These are phyloP conservation scores for Halichoerus grypus DNA, from an alignment of 2,113 vertebrate species.

Conservation along the genomic window DNA sequence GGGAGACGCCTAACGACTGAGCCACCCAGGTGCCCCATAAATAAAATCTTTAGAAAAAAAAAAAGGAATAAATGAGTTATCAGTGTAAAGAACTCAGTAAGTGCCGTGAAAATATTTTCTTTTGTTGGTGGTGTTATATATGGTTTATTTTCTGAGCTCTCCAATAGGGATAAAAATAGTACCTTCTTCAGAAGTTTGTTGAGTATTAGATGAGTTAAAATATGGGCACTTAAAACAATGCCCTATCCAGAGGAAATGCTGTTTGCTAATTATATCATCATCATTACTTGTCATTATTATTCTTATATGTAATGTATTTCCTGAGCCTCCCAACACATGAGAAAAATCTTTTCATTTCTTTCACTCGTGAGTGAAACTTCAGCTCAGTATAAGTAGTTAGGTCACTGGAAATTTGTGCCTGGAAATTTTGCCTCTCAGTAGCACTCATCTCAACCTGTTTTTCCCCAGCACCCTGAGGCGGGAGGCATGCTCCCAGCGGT, in stretches of 20 bases:
- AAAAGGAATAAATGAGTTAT: background rate
- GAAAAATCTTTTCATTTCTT: background rate
- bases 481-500: background rate
- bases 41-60: background rate
- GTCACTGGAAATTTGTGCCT: background rate
- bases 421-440: background rate
- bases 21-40: too few species aligned
- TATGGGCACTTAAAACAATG: background rate
- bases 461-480: background rate
- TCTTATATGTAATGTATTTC: background rate
- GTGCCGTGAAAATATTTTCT: background rate
- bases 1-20: too few species aligned
- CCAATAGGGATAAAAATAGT: background rate
- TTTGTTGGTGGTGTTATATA: background rate
- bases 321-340: background rate
- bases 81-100: background rate
- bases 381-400: background rate
- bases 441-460: background rate
- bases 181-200: background rate
- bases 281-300: background rate
- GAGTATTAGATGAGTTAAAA: conserved; percentile 14
- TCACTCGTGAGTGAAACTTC: conserved; percentile 15
- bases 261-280: background rate
- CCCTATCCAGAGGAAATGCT: background rate
- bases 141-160: conserved; percentile 40